Percentiles rank a stretch among this genome's conserved stretches.
Evolutionary conservation across 2,888 invertebrate species (phyloP).

Genomic region (Phasia obesa): DNA sequence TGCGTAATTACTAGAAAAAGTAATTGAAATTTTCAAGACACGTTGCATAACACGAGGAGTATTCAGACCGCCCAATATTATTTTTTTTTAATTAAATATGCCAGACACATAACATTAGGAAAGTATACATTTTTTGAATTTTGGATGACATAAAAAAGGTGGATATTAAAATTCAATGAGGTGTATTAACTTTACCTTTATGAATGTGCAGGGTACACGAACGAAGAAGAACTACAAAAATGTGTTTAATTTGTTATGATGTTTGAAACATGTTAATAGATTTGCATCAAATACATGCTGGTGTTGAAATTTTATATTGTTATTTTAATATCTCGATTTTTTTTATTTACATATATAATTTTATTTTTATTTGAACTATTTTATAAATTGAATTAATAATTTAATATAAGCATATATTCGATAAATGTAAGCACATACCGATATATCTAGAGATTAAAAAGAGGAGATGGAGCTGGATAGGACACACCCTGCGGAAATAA

Average conservation of each 20-base stretch:
- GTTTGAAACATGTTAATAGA: not conserved
- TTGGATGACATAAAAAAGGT: conserved; percentile 19
- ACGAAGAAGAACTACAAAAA: not conserved
- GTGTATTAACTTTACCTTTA: not conserved
- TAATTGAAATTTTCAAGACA: conserved; percentile 16
- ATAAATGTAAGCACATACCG: too few relatives aligned
- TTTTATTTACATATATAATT: too few relatives aligned
- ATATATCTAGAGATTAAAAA: too few relatives aligned
- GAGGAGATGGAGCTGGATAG: too few relatives aligned
- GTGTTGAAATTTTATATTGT: not conserved
- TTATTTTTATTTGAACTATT: too few relatives aligned
- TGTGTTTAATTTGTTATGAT: not conserved
- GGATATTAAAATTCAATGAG: conserved; percentile 9
- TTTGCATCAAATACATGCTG: not conserved
- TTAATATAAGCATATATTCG: too few relatives aligned
- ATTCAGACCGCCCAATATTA: not conserved
- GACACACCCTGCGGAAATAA: too few relatives aligned
- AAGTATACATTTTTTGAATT: conserved; percentile 34
- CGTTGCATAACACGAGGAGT: conserved; percentile 15
- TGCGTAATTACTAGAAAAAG: conserved; percentile 9
- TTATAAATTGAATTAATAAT: too few relatives aligned
- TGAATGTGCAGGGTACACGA: not conserved
- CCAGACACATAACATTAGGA: conserved; percentile 49
- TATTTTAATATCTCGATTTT: too few relatives aligned
- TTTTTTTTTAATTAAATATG: conserved; percentile 39